These are phyloP conservation scores for Coptodon rendalli DNA, from an alignment of 2,113 vertebrate species.

Conservation along the genomic window DNA sequence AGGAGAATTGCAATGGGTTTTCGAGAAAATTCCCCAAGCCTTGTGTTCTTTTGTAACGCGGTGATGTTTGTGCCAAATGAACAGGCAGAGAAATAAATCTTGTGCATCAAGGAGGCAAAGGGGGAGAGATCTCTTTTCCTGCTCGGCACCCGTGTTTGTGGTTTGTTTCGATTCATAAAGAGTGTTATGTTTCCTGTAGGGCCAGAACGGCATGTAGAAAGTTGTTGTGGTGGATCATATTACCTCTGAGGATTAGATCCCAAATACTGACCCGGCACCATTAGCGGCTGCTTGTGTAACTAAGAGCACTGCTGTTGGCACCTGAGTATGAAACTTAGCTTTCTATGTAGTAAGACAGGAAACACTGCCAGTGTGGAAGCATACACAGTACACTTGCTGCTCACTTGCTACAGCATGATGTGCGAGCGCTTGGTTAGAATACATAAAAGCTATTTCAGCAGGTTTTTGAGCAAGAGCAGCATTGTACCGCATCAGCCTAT, in stretches of 20 bases:
- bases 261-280: conserved; percentile 42
- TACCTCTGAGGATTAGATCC: conserved; percentile 45
- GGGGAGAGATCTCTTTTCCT: background rate
- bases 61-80: conserved; percentile 32
- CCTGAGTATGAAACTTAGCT: conserved; percentile 24
- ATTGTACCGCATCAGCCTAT: conserved; percentile 49
- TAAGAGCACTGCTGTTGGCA: conserved; percentile 41
- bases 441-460: conserved; percentile 51
- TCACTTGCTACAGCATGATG: conserved; percentile 18
- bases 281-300: conserved; percentile 51
- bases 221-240: conserved; percentile 46
- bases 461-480: conserved; percentile 46
- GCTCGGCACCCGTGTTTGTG: background rate
- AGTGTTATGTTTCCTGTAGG: conserved; percentile 29
- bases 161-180: conserved; percentile 43
- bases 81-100: conserved; percentile 47
- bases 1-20: conserved; percentile 50
- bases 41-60: conserved; percentile 34
- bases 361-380: conserved; percentile 14
- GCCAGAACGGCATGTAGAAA: conserved; percentile 32
- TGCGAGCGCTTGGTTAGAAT: conserved; percentile 31
- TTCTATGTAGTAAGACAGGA: conserved; percentile 10
- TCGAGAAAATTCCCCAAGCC: conserved; percentile 54
- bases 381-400: conserved; percentile 26
- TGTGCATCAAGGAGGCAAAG: conserved; percentile 17